Evolutionary conservation across 35 echinoderm and acorn worm genomes (phyloP).

Genomic region (Eucidaris tribuloides): DNA sequence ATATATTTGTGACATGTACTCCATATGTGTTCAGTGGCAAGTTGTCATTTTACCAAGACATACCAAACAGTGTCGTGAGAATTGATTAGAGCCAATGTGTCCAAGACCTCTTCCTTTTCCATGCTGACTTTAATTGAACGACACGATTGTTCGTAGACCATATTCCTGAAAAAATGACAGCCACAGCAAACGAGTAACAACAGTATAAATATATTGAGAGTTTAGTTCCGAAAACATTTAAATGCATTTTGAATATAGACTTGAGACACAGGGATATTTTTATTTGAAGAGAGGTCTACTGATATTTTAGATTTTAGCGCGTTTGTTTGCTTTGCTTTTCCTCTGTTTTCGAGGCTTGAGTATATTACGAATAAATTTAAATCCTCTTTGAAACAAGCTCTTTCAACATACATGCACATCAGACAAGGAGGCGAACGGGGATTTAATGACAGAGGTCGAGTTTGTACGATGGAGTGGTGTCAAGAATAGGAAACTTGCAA

Average conservation of each 20-base stretch:
- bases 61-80: background rate
- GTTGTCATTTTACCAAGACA: background rate
- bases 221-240: background rate
- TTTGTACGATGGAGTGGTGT: too few relatives aligned
- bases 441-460: too few relatives aligned
- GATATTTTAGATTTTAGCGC: background rate
- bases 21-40: background rate
- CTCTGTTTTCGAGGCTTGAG: too few relatives aligned
- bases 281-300: background rate
- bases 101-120: background rate
- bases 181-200: background rate
- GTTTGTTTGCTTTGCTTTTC: background rate
- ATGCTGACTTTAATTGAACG: background rate
- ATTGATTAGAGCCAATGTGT: background rate
- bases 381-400: too few relatives aligned
- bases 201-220: background rate
- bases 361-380: too few relatives aligned
- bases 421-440: too few relatives aligned
- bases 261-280: background rate
- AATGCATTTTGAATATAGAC: background rate
- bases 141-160: constrained; percentile 15
- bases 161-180: background rate
- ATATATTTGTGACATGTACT: too few relatives aligned
- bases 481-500: too few relatives aligned
- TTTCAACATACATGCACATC: too few relatives aligned